Evolutionary conservation across 2,797 vertebrate genomes (phyloP).

Genomic region (Eremophila alpestris): DNA sequence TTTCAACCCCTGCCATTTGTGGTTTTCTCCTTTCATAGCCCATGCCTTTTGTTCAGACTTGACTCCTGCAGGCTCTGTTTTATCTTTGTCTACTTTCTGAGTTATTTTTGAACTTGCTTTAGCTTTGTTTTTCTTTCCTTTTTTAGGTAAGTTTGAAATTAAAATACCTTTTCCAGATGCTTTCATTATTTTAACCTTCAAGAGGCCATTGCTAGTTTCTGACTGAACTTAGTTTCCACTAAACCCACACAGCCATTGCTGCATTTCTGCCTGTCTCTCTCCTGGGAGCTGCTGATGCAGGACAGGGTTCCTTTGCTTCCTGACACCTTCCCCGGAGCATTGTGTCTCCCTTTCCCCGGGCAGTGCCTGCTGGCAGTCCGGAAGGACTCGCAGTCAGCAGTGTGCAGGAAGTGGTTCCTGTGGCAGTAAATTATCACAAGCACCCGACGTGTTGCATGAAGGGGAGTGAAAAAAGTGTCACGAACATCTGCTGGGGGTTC

Average conservation of each 20-base stretch:
- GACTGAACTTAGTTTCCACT: neutral
- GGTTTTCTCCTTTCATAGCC: neutral
- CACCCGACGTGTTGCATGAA: fast-evolving
- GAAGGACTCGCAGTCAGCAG: neutral
- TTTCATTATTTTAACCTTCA: neutral
- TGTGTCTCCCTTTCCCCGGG: neutral
- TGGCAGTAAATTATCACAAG: neutral
- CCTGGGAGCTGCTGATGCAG: neutral
- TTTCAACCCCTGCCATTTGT: neutral
- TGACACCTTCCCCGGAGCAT: neutral
- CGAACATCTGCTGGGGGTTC: fast-evolving
- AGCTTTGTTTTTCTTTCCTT: neutral
- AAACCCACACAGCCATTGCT: neutral
- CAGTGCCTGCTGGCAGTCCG: neutral
- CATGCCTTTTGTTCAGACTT: constrained; percentile 16
- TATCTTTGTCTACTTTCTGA: neutral
- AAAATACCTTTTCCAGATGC: neutral
- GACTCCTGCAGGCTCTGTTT: neutral
- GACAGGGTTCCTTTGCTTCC: neutral
- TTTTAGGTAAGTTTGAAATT: neutral
- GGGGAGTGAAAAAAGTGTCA: neutral
- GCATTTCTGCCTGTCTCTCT: neutral
- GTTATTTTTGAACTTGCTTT: neutral
- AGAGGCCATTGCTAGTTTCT: neutral
- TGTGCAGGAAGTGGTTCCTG: neutral